phyloP scores from a whole-genome alignment of 2,888 invertebrate genomes.

The Chymomyza caudatula region DNA sequence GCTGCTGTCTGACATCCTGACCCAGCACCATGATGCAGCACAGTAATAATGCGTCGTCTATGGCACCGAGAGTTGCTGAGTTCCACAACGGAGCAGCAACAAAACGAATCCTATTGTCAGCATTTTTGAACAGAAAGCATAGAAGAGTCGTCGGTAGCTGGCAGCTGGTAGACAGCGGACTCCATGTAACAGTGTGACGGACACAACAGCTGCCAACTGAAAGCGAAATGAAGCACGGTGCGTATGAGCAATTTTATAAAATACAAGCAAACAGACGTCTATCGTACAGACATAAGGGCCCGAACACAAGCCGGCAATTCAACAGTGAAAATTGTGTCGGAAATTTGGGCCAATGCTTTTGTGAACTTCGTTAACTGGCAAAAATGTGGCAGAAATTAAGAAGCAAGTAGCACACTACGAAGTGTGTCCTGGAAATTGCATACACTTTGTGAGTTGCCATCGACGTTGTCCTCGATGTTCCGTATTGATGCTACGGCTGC shows the following conservation, averaged over 20 bases:
- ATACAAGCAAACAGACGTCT: constrained; percentile 34
- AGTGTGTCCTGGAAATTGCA: neutral
- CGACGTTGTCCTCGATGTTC: neutral
- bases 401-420: neutral
- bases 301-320: constrained; percentile 6
- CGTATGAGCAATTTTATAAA: constrained; percentile 64
- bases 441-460: no score
- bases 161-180: neutral
- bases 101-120: constrained; percentile 44
- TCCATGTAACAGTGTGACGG: no score
- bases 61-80: neutral
- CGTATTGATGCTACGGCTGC: no score
- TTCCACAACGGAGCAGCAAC: constrained; percentile 8
- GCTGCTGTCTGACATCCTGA: neutral
- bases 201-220: constrained; percentile 17
- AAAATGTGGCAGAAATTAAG: constrained; percentile 1
- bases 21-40: constrained; percentile 2
- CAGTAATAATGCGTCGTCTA: constrained; percentile 7
- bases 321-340: constrained; percentile 45
- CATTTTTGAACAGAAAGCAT: constrained; percentile 41
- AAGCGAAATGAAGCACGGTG: constrained; percentile 36
- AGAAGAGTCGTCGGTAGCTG: neutral
- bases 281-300: constrained; percentile 29
- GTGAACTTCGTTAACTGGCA: constrained; percentile 31
- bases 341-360: constrained; percentile 47